A percentile compares a stretch with the other conserved stretches of the same genome.
phyloP scores from a whole-genome alignment of 2,888 invertebrate species.

The Calameuta pallipes region DNA sequence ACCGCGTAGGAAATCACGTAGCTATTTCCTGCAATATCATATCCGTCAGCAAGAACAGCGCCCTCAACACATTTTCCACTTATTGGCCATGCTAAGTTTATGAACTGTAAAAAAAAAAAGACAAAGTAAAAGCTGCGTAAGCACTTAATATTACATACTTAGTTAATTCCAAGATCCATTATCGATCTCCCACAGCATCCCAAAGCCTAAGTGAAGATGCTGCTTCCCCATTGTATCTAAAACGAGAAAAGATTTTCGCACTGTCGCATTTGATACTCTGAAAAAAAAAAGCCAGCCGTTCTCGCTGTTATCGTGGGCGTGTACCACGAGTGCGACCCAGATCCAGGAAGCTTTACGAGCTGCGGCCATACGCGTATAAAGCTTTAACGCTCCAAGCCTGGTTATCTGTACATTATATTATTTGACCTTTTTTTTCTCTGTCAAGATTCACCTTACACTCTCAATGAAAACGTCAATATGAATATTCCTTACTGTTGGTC shows the following conservation, averaged over 20 bases:
- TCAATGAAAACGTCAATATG: neutral
- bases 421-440: neutral
- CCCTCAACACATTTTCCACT: neutral
- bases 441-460: neutral
- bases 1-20: constrained; percentile 55
- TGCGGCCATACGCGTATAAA: neutral
- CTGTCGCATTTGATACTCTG: neutral
- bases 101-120: neutral
- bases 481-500: neutral
- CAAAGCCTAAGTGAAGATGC: neutral
- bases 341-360: constrained; percentile 1
- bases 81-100: neutral
- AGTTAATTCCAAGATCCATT: neutral
- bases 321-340: neutral
- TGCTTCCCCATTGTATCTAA: neutral
- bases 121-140: neutral
- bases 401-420: neutral
- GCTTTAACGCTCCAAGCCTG: neutral
- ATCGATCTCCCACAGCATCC: neutral
- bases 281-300: neutral
- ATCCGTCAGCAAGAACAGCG: constrained; percentile 44
- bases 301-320: neutral
- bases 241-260: neutral
- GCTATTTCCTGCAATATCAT: constrained; percentile 59
- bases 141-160: neutral